Evolutionary conservation across 2,888 invertebrate species (phyloP).

Genomic region (Mythimna pallens): DNA sequence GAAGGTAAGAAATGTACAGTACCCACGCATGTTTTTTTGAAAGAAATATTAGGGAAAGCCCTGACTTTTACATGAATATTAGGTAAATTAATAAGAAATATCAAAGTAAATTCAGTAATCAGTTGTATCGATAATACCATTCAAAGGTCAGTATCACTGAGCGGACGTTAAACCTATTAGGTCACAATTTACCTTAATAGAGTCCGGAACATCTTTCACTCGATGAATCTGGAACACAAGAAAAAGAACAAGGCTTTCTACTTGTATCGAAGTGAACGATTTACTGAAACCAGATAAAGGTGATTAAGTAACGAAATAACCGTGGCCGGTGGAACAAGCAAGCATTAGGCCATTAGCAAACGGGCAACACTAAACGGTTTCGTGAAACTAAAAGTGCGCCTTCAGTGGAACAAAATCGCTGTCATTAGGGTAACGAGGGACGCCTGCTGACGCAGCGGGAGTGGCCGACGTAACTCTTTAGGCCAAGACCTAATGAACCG

Average conservation of each 20-base stretch:
- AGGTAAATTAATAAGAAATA: not conserved
- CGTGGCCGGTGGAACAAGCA: slow-evolving; percentile 77
- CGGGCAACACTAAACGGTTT: slow-evolving; percentile 85
- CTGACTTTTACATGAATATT: not conserved
- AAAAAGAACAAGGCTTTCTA: slow-evolving; percentile 32
- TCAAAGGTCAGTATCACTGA: slow-evolving; percentile 12
- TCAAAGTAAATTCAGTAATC: not conserved
- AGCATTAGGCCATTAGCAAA: slow-evolving; percentile 85
- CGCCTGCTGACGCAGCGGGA: slow-evolving; percentile 84
- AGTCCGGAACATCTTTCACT: slow-evolving; percentile 19
- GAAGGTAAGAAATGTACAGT: not conserved
- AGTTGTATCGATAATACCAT: slow-evolving; percentile 4
- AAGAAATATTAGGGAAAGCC: not conserved
- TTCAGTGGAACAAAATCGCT: slow-evolving; percentile 86
- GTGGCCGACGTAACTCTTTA: slow-evolving; percentile 83
- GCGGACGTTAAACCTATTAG: not conserved
- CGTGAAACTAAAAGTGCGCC: slow-evolving; percentile 85
- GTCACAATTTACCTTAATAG: slow-evolving; percentile 36
- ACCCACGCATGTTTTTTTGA: not conserved
- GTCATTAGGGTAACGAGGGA: slow-evolving; percentile 89
- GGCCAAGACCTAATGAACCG: slow-evolving; percentile 86
- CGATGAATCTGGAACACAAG: slow-evolving; percentile 25
- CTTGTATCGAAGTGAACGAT: slow-evolving; percentile 54
- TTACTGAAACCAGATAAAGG: slow-evolving; percentile 71
- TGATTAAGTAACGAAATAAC: slow-evolving; percentile 82